Conservation (phyloP, 2,888 invertebrate species). For the Tachina lurida region DNA sequence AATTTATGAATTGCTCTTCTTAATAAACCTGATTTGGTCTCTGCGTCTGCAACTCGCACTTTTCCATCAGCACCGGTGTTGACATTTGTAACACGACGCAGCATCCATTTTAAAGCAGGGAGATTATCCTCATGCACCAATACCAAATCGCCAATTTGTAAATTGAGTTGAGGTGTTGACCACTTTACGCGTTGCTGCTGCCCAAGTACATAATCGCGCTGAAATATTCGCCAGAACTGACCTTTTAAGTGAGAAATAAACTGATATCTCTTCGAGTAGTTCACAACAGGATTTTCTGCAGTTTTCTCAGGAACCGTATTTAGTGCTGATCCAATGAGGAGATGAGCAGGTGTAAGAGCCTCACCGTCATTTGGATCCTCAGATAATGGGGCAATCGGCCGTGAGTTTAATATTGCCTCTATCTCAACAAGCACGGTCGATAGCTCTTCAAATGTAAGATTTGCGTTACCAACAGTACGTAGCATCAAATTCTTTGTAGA, state of each 20-base stretch:
- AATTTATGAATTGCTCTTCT: conserved; percentile 27
- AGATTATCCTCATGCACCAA: conserved; percentile 27
- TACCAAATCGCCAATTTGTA: conserved; percentile 21
- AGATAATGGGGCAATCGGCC: conserved; percentile 68
- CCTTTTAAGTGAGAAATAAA: conserved; percentile 9
- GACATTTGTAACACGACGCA: not conserved
- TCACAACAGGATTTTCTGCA: not conserved
- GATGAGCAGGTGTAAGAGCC: conserved; percentile 67
- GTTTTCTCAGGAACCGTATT: conserved; percentile 9
- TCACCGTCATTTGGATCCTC: conserved; percentile 69
- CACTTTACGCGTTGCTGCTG: conserved; percentile 17
- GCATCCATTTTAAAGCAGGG: conserved; percentile 12
- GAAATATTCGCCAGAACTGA: conserved; percentile 18
- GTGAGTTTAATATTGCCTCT: conserved; percentile 71
- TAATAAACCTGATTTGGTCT: not conserved
- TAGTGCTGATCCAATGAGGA: conserved; percentile 57
- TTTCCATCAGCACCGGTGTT: conserved; percentile 16
- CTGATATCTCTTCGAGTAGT: not conserved
- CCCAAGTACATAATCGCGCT: conserved; percentile 8
- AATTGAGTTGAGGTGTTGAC: not conserved
- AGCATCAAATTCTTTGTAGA: conserved; percentile 47
- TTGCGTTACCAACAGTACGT: conserved; percentile 41
- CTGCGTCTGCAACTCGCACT: not conserved
- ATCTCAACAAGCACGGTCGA: conserved; percentile 61
- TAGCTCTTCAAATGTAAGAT: conserved; percentile 66